A percentile compares a stretch with the other conserved stretches of the same genome.
Conservation (phyloP, 2,113 vertebrate genomes). For the Aphyosemion australe region DNA sequence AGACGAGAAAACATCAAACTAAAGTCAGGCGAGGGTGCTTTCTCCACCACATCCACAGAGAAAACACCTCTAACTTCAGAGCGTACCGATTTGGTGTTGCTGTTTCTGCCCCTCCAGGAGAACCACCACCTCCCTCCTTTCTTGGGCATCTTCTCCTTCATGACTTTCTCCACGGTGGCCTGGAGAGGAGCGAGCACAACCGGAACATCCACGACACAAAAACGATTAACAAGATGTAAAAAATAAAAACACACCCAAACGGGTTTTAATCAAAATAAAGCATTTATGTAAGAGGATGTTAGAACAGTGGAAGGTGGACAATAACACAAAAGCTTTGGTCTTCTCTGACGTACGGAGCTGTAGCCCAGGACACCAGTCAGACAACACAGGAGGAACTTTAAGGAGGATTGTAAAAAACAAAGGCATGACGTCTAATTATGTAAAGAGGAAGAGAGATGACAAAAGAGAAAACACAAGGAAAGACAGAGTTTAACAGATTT, state of each 20-base stretch:
- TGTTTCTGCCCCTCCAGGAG: slow-evolving; percentile 92
- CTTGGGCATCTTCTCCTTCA: slow-evolving; percentile 98
- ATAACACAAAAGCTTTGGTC: too few relatives aligned
- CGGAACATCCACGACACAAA: slow-evolving; percentile 69
- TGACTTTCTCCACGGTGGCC: slow-evolving; percentile 91
- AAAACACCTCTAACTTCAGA: too few relatives aligned
- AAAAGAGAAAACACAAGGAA: slow-evolving; percentile 45
- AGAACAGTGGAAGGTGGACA: too few relatives aligned
- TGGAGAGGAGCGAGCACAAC: slow-evolving; percentile 79
- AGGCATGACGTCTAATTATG: slow-evolving; percentile 85
- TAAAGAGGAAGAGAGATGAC: slow-evolving; percentile 22
- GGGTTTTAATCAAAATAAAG: not conserved
- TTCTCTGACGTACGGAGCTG: slow-evolving; percentile 82
- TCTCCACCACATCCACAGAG: not conserved
- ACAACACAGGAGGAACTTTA: slow-evolving; percentile 88
- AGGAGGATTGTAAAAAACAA: slow-evolving; percentile 82
- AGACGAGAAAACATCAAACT: not conserved
- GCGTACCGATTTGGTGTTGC: slow-evolving; percentile 85
- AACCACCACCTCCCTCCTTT: slow-evolving; percentile 98
- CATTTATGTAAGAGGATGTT: not conserved
- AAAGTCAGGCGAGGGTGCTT: not conserved
- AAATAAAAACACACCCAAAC: slow-evolving; percentile 50
- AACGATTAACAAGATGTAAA: slow-evolving; percentile 56
- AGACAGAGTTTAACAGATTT: slow-evolving; percentile 28
- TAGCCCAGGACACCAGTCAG: slow-evolving; percentile 83